Evolutionary conservation across 1,140 invertebrate genomes (phyloP).

Genomic region (Ceratoteleas bidentatus): DNA sequence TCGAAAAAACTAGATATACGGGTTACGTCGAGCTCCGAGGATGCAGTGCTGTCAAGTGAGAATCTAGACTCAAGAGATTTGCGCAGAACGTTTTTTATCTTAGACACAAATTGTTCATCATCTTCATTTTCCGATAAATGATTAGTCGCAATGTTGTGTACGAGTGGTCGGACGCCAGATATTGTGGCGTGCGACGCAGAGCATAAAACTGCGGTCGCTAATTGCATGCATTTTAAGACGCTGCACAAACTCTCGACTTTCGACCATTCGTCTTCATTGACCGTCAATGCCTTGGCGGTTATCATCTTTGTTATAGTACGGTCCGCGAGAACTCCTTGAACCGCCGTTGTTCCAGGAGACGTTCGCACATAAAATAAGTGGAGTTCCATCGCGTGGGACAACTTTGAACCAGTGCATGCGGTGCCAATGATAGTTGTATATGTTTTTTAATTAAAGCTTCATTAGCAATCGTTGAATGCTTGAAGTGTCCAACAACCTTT

Average conservation of each 20-base stretch:
- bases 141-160: not conserved
- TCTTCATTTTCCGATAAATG: not conserved
- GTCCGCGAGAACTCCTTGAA: constrained; percentile 5
- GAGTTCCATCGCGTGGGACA: constrained; percentile 14
- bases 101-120: not conserved
- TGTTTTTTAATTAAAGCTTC: constrained; percentile 6
- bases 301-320: not conserved
- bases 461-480: constrained; percentile 4
- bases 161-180: constrained; percentile 9
- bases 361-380: constrained; percentile 8
- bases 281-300: not conserved
- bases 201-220: constrained; percentile 6
- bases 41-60: no score
- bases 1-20: no score
- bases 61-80: not conserved
- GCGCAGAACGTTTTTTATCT: not conserved
- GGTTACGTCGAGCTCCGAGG: no score
- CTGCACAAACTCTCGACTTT: not conserved
- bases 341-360: constrained; percentile 6
- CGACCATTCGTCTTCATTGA: constrained; percentile 4
- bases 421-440: not conserved
- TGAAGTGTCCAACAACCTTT: constrained; percentile 15
- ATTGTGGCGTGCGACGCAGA: not conserved
- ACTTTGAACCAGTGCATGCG: constrained; percentile 3
- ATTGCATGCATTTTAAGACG: not conserved